Base-by-base conservation (phyloP, 2,888 invertebrate genomes). In the Latrodectus elegans region DNA sequence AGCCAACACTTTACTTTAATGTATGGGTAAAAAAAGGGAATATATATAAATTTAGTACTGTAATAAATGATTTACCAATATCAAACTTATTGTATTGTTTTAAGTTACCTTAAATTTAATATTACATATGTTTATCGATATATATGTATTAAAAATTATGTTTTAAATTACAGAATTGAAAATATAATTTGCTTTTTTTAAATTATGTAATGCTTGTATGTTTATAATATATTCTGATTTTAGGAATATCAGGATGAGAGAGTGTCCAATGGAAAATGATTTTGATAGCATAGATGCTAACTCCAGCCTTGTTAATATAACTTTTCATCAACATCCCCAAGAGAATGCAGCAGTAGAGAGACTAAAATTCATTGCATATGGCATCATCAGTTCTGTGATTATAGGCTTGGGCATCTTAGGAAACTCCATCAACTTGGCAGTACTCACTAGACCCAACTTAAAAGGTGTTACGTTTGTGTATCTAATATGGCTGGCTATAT, bases 391-490 rank as follows among this genome's bases (percentile, higher is more conserved):
- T 9, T 92, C 93, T 0, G 90, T 92, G 22, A 92, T 93, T 85
- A 92, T 93, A 72, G 92, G 91, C 4, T 91, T 92, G 70, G 93
- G 93, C 53, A 91, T 93, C 8, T 89, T 93, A 38, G 93, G 93
- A 10, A 93, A 93, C 89, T 89, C 93, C 51, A 91, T 93, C 67
- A 93, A 93, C 81, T 91, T 93, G 22, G 91, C 92, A 78, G 93
- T 93, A 12, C 91, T 93, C 55, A 93, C 93, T 1, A 91, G 93
- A 88, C 93, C 93, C 0, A 91, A 92, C 67, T 91, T 93, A 71
- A 91, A 93, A 82, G 92, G 92, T 52, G 93, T 93, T 70, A 92
- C 93, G 76, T 93, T 93, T 91, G 92, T 92, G 15, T 93, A 93
- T 90, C 91, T 93, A 64, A 92, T 92, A 52, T 92, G 92, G 89